phyloP scores from a whole-genome alignment of 2,113 vertebrate genomes.

The Cyprinodon brontotheroides region DNA sequence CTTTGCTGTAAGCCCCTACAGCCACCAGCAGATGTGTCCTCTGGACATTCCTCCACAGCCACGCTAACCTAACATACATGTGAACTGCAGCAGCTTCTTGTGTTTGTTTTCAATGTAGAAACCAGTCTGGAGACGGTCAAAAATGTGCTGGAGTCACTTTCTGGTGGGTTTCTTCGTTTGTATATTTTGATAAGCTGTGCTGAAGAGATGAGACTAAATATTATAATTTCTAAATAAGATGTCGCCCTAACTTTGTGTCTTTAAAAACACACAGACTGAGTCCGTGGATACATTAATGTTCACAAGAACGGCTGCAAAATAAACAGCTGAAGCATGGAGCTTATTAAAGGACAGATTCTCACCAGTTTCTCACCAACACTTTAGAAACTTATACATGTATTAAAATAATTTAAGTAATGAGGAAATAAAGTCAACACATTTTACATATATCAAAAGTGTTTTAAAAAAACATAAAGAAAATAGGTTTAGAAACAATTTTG shows the following conservation, averaged over 20 bases:
- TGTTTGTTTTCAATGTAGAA: constrained; percentile 49
- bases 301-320: background rate
- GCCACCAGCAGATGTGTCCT: background rate
- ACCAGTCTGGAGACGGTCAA: constrained; percentile 37
- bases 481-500: constrained; percentile 17
- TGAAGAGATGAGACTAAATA: constrained; percentile 49
- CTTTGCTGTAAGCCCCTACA: background rate
- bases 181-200: constrained; percentile 58
- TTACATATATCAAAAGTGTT: background rate
- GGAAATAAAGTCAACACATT: background rate
- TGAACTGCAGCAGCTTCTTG: background rate
- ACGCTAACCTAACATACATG: background rate
- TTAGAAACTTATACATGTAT: background rate
- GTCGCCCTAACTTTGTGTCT: background rate
- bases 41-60: constrained; percentile 7
- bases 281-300: background rate
- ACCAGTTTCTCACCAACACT: background rate
- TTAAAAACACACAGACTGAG: constrained; percentile 9
- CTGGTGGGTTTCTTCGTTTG: constrained; percentile 27
- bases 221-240: constrained; percentile 39
- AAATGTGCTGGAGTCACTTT: constrained; percentile 19
- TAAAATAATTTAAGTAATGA: background rate
- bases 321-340: background rate
- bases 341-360: background rate
- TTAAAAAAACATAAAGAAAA: background rate